A percentile compares a stretch with the other conserved stretches of the same genome.
Evolutionary conservation across 2,797 vertebrate genomes (phyloP).

Genomic region (Hirundo rustica): DNA sequence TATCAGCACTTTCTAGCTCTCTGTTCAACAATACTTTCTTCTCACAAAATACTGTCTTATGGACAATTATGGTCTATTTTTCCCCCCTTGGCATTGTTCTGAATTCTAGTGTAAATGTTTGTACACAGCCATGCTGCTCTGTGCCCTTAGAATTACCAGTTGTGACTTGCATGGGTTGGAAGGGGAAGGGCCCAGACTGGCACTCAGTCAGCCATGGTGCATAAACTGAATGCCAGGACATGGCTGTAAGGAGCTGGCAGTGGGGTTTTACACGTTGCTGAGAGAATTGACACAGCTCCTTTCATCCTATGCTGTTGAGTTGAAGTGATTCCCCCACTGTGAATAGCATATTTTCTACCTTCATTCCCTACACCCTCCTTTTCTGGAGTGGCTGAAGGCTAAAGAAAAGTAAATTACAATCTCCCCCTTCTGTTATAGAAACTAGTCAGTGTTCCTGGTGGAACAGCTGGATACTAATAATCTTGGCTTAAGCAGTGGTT

Average conservation of each 20-base stretch:
- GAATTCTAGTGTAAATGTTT: not conserved
- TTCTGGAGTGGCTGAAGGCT: not conserved
- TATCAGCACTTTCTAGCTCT: not conserved
- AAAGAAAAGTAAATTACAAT: not conserved
- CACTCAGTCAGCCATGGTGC: fast-evolving
- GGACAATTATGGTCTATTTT: not conserved
- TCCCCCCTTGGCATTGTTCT: not conserved
- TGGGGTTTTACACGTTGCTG: not conserved
- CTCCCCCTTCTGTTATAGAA: not conserved
- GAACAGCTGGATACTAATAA: not conserved
- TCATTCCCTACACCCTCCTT: not conserved
- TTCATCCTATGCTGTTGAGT: not conserved
- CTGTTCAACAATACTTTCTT: not conserved
- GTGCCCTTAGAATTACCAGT: not conserved
- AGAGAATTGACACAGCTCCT: not conserved
- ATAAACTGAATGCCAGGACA: not conserved
- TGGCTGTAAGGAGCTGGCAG: not conserved
- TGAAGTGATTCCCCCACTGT: not conserved
- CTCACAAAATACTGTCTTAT: not conserved
- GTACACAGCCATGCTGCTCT: not conserved
- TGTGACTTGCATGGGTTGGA: not conserved
- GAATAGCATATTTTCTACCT: not conserved
- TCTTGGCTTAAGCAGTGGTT: not conserved
- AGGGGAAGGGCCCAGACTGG: not conserved
- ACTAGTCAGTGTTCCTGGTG: not conserved